These are phyloP conservation scores for Athene noctua DNA, from an alignment of 2,113 vertebrate genomes.

Conservation along the genomic window DNA sequence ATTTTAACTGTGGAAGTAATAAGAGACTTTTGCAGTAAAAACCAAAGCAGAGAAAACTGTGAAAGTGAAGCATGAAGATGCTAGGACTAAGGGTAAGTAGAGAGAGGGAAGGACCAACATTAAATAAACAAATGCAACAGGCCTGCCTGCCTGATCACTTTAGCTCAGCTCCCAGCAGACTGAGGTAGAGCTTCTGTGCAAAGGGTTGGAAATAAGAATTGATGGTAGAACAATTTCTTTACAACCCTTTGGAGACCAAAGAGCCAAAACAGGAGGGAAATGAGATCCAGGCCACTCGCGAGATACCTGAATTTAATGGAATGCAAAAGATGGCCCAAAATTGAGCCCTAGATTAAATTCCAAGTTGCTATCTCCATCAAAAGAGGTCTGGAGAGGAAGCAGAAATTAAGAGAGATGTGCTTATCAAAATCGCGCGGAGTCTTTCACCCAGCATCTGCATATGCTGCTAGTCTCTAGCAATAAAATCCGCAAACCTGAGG, in stretches of 20 bases:
- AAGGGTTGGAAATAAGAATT: constrained; percentile 14
- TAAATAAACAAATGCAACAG: constrained; percentile 31
- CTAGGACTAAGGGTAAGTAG: not conserved
- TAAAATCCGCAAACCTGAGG: not conserved
- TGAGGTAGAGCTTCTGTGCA: not conserved
- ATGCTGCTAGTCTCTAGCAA: not conserved
- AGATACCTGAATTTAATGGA: constrained; percentile 25
- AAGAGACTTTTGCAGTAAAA: not conserved
- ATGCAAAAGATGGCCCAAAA: constrained; percentile 10
- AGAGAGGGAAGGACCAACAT: not conserved
- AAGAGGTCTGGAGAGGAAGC: not conserved
- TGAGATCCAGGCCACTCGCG: not conserved
- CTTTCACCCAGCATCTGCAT: not conserved
- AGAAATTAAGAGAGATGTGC: not conserved
- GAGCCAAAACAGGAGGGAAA: constrained; percentile 24
- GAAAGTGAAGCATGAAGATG: not conserved
- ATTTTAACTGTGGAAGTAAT: not conserved
- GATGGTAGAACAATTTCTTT: constrained; percentile 45
- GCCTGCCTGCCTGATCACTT: not conserved
- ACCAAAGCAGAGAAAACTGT: not conserved
- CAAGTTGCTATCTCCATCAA: constrained; percentile 26
- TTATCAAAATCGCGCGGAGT: not conserved
- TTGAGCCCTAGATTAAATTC: constrained; percentile 41
- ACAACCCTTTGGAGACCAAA: constrained; percentile 22
- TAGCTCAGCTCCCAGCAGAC: constrained; percentile 22